Evolutionary conservation across 2,888 invertebrate genomes (phyloP).

Genomic region (Cancer borealis): DNA sequence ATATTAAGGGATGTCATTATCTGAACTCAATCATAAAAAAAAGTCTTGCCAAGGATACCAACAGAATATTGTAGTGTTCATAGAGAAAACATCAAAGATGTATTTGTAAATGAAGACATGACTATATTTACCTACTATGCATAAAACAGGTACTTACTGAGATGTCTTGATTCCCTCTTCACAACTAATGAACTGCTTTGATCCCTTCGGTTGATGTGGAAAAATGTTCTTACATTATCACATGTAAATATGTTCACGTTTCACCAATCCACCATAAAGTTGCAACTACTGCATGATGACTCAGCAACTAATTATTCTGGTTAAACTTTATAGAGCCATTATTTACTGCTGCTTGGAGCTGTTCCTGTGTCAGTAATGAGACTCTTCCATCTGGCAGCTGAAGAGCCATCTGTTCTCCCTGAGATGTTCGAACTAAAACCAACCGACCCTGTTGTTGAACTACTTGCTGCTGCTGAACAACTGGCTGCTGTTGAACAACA

Average conservation of each 20-base stretch:
- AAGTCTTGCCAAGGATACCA: not conserved
- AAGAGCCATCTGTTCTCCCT: constrained; percentile 71
- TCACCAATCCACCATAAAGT: not conserved
- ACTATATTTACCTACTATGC: constrained; percentile 14
- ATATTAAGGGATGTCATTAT: not conserved
- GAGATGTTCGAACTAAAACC: constrained; percentile 68
- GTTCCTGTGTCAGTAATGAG: constrained; percentile 73
- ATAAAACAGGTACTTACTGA: constrained; percentile 36
- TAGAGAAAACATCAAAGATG: not conserved
- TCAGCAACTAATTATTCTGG: constrained; percentile 46
- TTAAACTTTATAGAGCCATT: constrained; percentile 51
- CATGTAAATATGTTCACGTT: not conserved
- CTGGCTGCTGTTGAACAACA: constrained; percentile 54
- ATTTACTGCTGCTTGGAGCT: constrained; percentile 64
- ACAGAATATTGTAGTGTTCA: not conserved
- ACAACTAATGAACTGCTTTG: constrained; percentile 23
- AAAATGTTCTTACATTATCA: constrained; percentile 14
- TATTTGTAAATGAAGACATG: constrained; percentile 6
- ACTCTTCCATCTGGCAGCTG: constrained; percentile 69
- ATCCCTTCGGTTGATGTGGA: constrained; percentile 26
- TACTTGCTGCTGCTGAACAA: constrained; percentile 54
- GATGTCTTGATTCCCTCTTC: constrained; percentile 41
- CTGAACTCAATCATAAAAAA: not conserved
- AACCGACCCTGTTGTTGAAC: constrained; percentile 66
- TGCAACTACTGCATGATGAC: constrained; percentile 24